Conservation (phyloP, 2,797 vertebrate genomes). For the Gymnoscopelus braueri region DNA sequence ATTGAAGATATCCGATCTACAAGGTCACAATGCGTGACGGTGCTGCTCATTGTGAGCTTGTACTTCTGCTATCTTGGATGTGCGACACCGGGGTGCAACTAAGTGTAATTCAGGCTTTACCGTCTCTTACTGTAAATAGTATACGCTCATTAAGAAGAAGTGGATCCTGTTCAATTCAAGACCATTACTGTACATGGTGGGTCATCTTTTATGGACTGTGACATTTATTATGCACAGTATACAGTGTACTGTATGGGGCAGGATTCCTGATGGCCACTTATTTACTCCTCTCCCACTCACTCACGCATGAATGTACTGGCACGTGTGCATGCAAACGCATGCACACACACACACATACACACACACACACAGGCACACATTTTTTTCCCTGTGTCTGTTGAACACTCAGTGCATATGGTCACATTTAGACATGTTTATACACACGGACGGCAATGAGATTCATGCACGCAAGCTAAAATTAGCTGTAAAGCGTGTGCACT, state of each 20-base stretch:
- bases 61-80: no score
- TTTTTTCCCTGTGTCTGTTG: not conserved
- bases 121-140: no score
- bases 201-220: slow-evolving; percentile 51
- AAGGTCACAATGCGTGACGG: no score
- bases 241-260: not conserved
- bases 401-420: slow-evolving; percentile 57
- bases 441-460: slow-evolving; percentile 40
- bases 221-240: no score
- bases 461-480: slow-evolving; percentile 55
- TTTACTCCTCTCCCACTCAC: slow-evolving; percentile 7
- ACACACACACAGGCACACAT: not conserved
- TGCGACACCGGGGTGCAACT: no score
- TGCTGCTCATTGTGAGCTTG: no score
- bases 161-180: no score
- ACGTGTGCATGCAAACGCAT: not conserved
- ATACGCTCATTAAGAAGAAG: no score
- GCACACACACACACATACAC: slow-evolving; percentile 16
- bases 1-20: no score
- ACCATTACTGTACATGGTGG: not conserved
- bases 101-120: no score
- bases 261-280: slow-evolving; percentile 33
- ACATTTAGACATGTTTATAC: slow-evolving; percentile 67
- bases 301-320: not conserved
- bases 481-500: slow-evolving; percentile 44